Evolutionary conservation across 2,888 invertebrate genomes (phyloP).

Genomic region (Sesamia inferens): DNA sequence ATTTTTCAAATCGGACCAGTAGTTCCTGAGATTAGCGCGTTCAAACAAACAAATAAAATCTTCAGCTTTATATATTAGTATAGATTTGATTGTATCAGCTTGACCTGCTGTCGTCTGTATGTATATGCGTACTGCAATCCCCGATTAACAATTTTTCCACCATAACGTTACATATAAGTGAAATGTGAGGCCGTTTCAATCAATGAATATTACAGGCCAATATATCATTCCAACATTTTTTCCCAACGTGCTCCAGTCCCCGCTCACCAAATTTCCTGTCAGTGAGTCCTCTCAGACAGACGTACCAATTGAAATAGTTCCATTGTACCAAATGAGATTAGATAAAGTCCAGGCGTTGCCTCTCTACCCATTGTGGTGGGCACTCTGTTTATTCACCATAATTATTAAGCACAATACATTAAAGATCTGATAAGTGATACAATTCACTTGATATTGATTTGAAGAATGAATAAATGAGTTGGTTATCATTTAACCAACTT

Average conservation of each 20-base stretch:
- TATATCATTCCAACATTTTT: neutral
- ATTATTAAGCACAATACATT: constrained; percentile 41
- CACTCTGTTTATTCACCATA: constrained; percentile 34
- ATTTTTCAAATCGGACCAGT: no score
- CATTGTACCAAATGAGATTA: constrained; percentile 70
- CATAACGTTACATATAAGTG: neutral
- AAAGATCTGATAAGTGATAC: constrained; percentile 39
- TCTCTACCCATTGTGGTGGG: constrained; percentile 55
- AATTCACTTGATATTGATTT: constrained; percentile 34
- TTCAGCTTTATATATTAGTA: no score
- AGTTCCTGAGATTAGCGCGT: no score
- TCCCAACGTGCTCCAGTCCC: neutral
- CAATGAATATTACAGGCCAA: neutral
- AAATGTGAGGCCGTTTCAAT: neutral
- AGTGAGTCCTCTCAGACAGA: constrained; percentile 40
- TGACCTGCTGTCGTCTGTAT: no score
- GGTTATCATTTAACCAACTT: neutral
- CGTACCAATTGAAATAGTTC: constrained; percentile 68
- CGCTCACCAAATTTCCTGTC: neutral
- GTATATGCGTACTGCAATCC: neutral
- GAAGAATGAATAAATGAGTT: constrained; percentile 15
- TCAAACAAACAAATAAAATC: no score
- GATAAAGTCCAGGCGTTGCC: constrained; percentile 56
- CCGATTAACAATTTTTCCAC: neutral
- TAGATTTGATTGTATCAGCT: no score